Evolutionary conservation across 2,888 invertebrate species (phyloP).

Genomic region (Drosophila ochracea): DNA sequence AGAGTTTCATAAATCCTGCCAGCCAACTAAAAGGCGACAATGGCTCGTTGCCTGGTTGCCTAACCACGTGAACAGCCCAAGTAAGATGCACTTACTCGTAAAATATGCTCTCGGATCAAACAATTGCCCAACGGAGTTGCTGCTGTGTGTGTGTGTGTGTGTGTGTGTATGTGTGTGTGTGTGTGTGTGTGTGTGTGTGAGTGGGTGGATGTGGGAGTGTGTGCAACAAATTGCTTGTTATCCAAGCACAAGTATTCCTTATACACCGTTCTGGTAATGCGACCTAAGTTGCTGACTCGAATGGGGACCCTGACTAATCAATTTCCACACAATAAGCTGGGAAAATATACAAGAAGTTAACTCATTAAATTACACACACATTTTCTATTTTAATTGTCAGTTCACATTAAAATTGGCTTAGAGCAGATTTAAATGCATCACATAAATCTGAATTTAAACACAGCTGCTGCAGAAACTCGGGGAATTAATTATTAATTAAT

Average conservation of each 20-base stretch:
- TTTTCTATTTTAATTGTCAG: slow-evolving; percentile 14
- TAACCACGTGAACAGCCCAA: slow-evolving; percentile 19
- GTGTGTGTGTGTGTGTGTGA: neutral
- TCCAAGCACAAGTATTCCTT: neutral
- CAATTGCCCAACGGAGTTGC: slow-evolving; percentile 21
- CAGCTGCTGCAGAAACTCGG: neutral
- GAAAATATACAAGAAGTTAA: slow-evolving; percentile 7
- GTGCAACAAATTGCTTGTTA: slow-evolving; percentile 1
- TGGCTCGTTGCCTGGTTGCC: slow-evolving; percentile 7
- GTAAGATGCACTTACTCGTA: slow-evolving; percentile 28
- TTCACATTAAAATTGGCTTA: slow-evolving; percentile 6
- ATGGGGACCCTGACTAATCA: slow-evolving; percentile 18
- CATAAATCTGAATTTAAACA: slow-evolving; percentile 1
- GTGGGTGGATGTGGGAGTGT: neutral
- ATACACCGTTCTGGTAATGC: slow-evolving; percentile 3
- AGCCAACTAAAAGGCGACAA: slow-evolving; percentile 29
- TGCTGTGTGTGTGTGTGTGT: slow-evolving; percentile 1
- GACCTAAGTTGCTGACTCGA: slow-evolving; percentile 1
- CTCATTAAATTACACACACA: neutral
- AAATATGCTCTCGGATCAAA: slow-evolving; percentile 59
- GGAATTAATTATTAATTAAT: slow-evolving; percentile 22
- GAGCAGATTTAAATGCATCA: neutral
- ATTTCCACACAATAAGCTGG: slow-evolving; percentile 17
- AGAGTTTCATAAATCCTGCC: slow-evolving; percentile 67
- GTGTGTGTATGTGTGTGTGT: too few species aligned